Evolutionary conservation across 2,113 vertebrate genomes (phyloP), one percentile per base, ranked within the genome.

Genomic region (Rhynchomys soricoides): DNA sequence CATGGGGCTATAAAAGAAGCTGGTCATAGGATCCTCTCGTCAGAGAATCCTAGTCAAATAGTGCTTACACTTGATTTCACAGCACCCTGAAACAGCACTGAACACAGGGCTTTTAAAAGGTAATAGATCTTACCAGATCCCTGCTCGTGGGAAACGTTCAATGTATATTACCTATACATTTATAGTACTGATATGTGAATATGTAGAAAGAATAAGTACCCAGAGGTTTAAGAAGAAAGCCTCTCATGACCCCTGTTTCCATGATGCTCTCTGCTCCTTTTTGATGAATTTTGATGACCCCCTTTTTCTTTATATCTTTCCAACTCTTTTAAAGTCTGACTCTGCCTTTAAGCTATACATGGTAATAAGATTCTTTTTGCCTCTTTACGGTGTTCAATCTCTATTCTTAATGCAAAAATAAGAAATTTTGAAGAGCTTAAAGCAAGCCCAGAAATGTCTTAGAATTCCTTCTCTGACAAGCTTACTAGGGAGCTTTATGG

Each of bases 361-460:
- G 8, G n/a, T 59, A 45, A 34, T 66, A 70, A 40, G 50, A 57
- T 78, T 97, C 88, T 97, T 98, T 85, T 91, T 94, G 95, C 52
- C 71, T 78, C 94, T 97, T 98, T 88, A 96, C 74, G 83, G 96
- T 96, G 96, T 96, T 96, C 55, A 96, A 93, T 93, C 91, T 93
- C 78, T 48, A 95, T 91, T 79, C 93, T 91, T 83, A 93, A 81
- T 86, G 26, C 1, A 73, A 62, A 64, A 64, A 86, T 77, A 13
- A 68, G 92, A 62, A 40, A 43, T 70, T 89, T 73, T 77, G 87
- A 81, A 91, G 50, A 13, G 68, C 89, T 94, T 79, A 88, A 92
- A 87, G 82, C 52, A 82, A 92, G 43, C 64, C 62, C 73, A 62
- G 50, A 89, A n/a, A 66, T 34, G 40, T 43, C n/a, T 45, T 89